These are phyloP conservation scores for Ectropis crepuscularia DNA, from an alignment of 2,888 invertebrate genomes.

Conservation along the genomic window DNA sequence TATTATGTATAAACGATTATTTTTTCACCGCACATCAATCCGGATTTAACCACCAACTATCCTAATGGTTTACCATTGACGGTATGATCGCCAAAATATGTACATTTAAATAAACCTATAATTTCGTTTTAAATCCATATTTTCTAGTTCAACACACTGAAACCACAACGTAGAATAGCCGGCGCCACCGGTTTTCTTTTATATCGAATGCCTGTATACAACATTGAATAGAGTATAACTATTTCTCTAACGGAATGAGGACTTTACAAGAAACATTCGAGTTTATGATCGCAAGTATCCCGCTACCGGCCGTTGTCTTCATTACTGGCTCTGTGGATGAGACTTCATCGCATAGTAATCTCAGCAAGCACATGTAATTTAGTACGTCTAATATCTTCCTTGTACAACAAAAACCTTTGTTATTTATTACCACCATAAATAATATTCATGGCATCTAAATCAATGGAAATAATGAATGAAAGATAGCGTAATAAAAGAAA, in stretches of 20 bases:
- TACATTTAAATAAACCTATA: too few species aligned
- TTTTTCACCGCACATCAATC: too few species aligned
- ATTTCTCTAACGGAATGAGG: conserved; percentile 49
- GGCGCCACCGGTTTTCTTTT: conserved; percentile 31
- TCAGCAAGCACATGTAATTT: conserved; percentile 57
- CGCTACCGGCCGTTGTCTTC: conserved; percentile 60
- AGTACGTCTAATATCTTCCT: conserved; percentile 45
- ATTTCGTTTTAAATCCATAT: too few species aligned
- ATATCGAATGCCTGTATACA: conserved; percentile 38
- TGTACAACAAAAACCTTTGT: conserved; percentile 38
- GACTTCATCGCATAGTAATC: conserved; percentile 65
- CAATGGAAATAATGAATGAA: too few species aligned
- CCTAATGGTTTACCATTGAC: too few species aligned
- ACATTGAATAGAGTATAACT: conserved; percentile 42
- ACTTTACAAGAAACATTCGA: conserved; percentile 60
- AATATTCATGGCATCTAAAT: not conserved
- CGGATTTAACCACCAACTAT: not conserved
- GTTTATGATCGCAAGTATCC: conserved; percentile 62
- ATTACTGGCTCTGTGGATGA: conserved; percentile 55
- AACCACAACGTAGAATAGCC: conserved; percentile 5
- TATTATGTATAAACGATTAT: too few species aligned
- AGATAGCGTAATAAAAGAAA: too few species aligned
- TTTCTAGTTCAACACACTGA: not conserved
- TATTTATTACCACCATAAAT: conserved; percentile 32
- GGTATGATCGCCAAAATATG: too few species aligned